phyloP scores from a whole-genome alignment of 30 jellyfish, hydroid and myxozoan species.

The Nemopilema nomurai region DNA sequence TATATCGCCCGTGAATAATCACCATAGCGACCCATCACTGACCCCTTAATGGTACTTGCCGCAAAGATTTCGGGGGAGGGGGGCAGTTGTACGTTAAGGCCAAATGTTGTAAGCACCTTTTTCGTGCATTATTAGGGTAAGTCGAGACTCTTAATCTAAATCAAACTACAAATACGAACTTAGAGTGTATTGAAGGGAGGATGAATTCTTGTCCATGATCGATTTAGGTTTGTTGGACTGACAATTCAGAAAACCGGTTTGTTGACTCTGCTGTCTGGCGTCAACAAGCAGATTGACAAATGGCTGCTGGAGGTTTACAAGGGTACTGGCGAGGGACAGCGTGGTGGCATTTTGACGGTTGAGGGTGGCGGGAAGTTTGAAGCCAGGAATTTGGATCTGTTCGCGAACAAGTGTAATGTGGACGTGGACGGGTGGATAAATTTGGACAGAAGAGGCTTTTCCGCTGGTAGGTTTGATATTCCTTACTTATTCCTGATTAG shows the following conservation, averaged over 20 bases:
- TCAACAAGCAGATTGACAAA: constrained; percentile 21
- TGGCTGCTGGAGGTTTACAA: constrained; percentile 53
- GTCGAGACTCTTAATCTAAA: not conserved
- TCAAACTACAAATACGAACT: not conserved
- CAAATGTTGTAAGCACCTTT: no score
- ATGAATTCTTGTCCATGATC: not conserved
- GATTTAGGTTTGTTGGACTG: constrained; percentile 56
- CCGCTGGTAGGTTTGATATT: no score
- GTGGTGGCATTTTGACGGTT: constrained; percentile 60
- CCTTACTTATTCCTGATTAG: not conserved
- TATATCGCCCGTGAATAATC: no score
- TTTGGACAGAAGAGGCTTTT: constrained; percentile 56
- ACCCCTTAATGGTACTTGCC: no score
- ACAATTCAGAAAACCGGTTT: constrained; percentile 65
- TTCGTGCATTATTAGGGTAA: no score
- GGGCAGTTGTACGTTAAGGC: no score
- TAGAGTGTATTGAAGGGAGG: not conserved
- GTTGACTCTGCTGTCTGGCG: constrained; percentile 21
- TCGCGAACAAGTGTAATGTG: constrained; percentile 44
- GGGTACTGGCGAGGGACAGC: constrained; percentile 46
- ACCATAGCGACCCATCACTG: no score
- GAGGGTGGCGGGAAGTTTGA: constrained; percentile 65
- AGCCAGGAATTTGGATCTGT: constrained; percentile 42
- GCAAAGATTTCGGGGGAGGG: no score
- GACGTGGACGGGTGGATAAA: constrained; percentile 75